Evolutionary conservation across 35 echinoderm and acorn worm species (phyloP).

Genomic region (Chiridota heheva): DNA sequence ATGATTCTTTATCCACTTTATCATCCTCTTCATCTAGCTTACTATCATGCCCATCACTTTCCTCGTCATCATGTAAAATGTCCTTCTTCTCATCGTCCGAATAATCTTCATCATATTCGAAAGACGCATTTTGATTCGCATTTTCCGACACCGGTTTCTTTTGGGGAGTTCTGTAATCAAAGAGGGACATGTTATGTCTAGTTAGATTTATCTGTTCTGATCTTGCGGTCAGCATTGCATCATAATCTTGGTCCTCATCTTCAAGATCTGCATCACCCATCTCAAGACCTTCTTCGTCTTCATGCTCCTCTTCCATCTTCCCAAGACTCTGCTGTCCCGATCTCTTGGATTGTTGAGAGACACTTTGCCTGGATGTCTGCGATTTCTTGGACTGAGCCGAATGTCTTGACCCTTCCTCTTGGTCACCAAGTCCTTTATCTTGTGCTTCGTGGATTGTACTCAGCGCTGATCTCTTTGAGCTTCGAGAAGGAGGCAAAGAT

Average conservation of each 20-base stretch:
- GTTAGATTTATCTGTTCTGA: slow-evolving; percentile 50
- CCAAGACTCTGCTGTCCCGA: slow-evolving; percentile 43
- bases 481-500: slow-evolving; percentile 14
- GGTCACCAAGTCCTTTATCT: not conserved
- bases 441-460: slow-evolving; percentile 27
- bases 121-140: slow-evolving; percentile 64
- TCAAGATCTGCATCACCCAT: slow-evolving; percentile 32
- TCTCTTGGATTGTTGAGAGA: slow-evolving; percentile 34
- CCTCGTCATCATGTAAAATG: slow-evolving; percentile 19
- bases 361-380: slow-evolving; percentile 39
- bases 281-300: slow-evolving; percentile 45
- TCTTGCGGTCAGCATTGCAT: slow-evolving; percentile 60
- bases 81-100: slow-evolving; percentile 19
- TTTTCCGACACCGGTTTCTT: slow-evolving; percentile 29
- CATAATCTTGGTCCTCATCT: slow-evolving; percentile 49
- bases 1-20: not conserved
- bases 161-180: slow-evolving; percentile 62
- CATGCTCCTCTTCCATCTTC: slow-evolving; percentile 1
- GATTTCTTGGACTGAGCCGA: slow-evolving; percentile 46
- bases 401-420: not conserved
- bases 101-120: slow-evolving; percentile 12
- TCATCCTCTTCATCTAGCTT: not conserved
- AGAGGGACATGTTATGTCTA: slow-evolving; percentile 55
- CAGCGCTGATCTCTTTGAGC: slow-evolving; percentile 12
- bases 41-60: not conserved